phyloP scores from a whole-genome alignment of 2,113 vertebrate species.

The Aegithalos caudatus region DNA sequence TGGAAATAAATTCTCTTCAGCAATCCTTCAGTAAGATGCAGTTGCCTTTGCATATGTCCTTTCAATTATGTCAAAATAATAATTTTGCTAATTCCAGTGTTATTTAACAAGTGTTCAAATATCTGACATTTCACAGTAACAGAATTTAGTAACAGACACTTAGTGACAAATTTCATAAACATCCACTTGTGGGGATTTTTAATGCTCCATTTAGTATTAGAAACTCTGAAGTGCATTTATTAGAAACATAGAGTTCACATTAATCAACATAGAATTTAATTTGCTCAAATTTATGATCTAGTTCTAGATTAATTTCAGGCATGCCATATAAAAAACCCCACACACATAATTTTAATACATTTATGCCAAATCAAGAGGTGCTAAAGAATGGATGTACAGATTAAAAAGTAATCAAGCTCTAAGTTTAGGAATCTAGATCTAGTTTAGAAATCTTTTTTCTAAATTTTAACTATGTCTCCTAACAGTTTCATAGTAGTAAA shows the following conservation, averaged over 20 bases:
- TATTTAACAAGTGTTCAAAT: not conserved
- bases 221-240: not conserved
- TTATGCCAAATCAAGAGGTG: not conserved
- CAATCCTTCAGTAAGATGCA: not conserved
- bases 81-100: not conserved
- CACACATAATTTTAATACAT: not conserved
- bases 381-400: not conserved
- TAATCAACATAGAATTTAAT: slow-evolving; percentile 34
- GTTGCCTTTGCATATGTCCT: not conserved
- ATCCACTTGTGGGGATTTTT: not conserved
- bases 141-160: not conserved
- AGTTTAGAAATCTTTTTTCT: slow-evolving; percentile 1
- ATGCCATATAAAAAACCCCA: not conserved
- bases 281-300: slow-evolving; percentile 42
- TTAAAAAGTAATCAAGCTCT: slow-evolving; percentile 40
- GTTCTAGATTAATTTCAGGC: slow-evolving; percentile 15
- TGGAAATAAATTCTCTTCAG: not conserved
- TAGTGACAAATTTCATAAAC: not conserved
- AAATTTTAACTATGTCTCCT: not conserved
- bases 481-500: not conserved
- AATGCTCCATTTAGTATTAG: slow-evolving; percentile 8
- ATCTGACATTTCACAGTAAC: not conserved
- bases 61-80: not conserved
- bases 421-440: not conserved
- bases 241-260: not conserved